Conservation (phyloP, 2,113 vertebrate genomes). For the Triplophysa tibetana region DNA sequence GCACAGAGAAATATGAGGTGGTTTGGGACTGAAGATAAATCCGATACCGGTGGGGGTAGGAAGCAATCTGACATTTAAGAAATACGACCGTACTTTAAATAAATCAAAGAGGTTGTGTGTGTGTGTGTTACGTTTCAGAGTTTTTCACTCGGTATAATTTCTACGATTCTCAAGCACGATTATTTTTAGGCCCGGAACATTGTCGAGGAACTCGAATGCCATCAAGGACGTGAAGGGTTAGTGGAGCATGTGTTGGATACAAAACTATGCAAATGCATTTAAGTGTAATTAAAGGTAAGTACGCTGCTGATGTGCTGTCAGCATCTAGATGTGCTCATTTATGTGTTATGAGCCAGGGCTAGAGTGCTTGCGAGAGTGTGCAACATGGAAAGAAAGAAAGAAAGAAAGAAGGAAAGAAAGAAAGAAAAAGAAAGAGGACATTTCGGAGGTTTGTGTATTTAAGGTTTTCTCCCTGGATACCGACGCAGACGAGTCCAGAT, state of each 20-base stretch:
- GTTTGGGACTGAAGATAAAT: slow-evolving; percentile 47
- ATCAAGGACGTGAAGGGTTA: slow-evolving; percentile 7
- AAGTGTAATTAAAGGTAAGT: slow-evolving; percentile 49
- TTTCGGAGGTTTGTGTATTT: slow-evolving; percentile 70
- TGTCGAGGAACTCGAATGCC: slow-evolving; percentile 15
- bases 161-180: neutral
- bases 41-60: slow-evolving; percentile 21
- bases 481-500: slow-evolving; percentile 69
- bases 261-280: slow-evolving; percentile 45
- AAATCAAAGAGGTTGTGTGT: slow-evolving; percentile 25
- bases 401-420: slow-evolving; percentile 31
- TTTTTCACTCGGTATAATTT: neutral
- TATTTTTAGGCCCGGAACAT: slow-evolving; percentile 12
- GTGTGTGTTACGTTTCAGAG: neutral
- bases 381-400: slow-evolving; percentile 32
- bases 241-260: slow-evolving; percentile 7
- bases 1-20: slow-evolving; percentile 51
- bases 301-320: slow-evolving; percentile 32
- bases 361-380: slow-evolving; percentile 24
- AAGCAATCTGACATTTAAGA: slow-evolving; percentile 49
- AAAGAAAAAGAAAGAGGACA: slow-evolving; percentile 56
- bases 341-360: slow-evolving; percentile 20
- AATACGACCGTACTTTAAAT: slow-evolving; percentile 48
- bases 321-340: slow-evolving; percentile 37
- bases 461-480: slow-evolving; percentile 67